Base-by-base conservation (phyloP, 2,888 invertebrate species). In the Leptopterna dolabrata region DNA sequence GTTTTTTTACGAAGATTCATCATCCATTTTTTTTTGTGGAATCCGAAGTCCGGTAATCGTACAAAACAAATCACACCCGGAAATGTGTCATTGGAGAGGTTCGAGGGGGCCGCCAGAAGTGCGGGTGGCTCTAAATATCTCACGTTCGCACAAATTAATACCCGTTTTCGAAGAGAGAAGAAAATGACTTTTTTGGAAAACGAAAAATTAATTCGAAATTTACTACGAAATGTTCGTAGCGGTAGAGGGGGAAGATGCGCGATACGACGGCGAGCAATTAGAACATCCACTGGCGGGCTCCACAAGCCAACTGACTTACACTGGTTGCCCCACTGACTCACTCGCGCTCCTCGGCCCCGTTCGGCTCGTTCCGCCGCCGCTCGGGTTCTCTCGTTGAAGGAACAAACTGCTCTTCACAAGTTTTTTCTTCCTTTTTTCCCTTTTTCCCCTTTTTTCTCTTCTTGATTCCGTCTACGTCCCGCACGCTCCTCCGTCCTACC, bases 241-340 rank as follows among this genome's bases (percentile, higher is more conserved):
- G 16, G 63, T n/a, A 82, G 55, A 29, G 55, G 29, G 55, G 82
- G 63, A 27, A 7, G 63, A 63, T 63, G 51, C 55, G 81, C 84
- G 84, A 14, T 24, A 41, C 71, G n/a, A 24, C 29, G 63, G n/a
- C 30, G 51, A 83, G 85, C 36, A 30, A 63, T 27, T 29, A 43
- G 83, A 51, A 85, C 85, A 29, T 43, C 47, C 47, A 70, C 78
- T 24, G 86, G 47, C 87, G 87, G 78, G 82, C 87, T 87, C 81
- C 71, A 82, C 81, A 82, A 87, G 82, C 87, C 87, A 78, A 87
- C 87, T 87, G 82, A 81, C 81, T 82, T 87, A 82, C 78, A 73
- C 73, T 45, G 73, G 82, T 45, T 91, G 91, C 89, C 91, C 91
- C 90, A 91, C 90, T 91, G 91, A 91, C 91, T 91, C 91, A 91